These are phyloP conservation scores for Montifringilla adamsi DNA, from an alignment of 2,113 vertebrate species.

Conservation along the genomic window DNA sequence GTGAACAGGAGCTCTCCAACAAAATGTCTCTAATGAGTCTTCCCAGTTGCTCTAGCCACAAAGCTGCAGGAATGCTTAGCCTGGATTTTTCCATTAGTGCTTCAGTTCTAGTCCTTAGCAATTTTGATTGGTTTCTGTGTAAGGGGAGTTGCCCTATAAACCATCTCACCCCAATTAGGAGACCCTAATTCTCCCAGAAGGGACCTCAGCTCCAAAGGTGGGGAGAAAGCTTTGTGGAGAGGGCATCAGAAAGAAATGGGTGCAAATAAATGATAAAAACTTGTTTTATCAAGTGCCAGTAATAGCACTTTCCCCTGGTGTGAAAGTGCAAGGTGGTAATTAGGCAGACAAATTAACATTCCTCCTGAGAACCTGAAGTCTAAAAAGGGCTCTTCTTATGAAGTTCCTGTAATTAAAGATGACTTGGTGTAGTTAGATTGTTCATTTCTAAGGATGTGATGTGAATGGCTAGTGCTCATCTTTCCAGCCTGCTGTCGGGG, in stretches of 20 bases:
- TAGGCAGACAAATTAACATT: slow-evolving; percentile 69
- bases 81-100: background rate
- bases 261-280: slow-evolving; percentile 32
- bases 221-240: background rate
- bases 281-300: slow-evolving; percentile 24
- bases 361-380: slow-evolving; percentile 50
- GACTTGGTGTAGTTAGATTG: slow-evolving; percentile 43
- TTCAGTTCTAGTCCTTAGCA: background rate
- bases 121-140: background rate
- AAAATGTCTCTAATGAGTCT: background rate
- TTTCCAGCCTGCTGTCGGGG: background rate
- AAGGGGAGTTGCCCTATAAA: background rate
- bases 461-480: slow-evolving; percentile 31
- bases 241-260: background rate
- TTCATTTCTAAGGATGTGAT: slow-evolving; percentile 46
- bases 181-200: background rate
- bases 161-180: background rate
- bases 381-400: slow-evolving; percentile 50
- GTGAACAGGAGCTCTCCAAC: background rate
- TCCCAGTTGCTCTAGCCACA: background rate
- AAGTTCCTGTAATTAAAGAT: slow-evolving; percentile 67
- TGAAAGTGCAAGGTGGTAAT: slow-evolving; percentile 66
- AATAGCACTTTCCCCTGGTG: slow-evolving; percentile 46
- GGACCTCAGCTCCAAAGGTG: background rate
- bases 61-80: background rate